Conservation (phyloP, 2,113 vertebrate species). For the Megaptera novaeangliae region DNA sequence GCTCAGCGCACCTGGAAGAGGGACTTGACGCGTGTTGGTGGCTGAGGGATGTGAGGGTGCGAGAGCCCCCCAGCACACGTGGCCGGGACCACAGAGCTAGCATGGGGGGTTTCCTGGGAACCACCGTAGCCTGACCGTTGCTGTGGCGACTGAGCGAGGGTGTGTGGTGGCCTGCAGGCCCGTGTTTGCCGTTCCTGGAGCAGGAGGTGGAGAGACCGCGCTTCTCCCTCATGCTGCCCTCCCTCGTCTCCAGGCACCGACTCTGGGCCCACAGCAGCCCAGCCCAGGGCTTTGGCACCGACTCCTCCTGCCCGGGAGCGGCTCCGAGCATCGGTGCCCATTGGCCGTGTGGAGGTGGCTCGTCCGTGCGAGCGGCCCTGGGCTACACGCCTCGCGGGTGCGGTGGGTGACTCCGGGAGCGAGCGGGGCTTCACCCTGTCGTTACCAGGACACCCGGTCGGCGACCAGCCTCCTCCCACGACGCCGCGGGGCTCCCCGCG, state of each 20-base stretch:
- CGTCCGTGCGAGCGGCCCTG: not conserved
- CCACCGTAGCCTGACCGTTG: no score
- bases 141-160: not conserved
- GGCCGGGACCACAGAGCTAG: not conserved
- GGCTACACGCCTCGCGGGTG: not conserved
- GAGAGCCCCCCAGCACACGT: not conserved
- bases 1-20: not conserved
- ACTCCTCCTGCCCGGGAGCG: no score
- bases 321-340: not conserved
- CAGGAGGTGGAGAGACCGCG: no score
- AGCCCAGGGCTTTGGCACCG: not conserved
- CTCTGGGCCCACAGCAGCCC: no score
- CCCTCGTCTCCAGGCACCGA: not conserved
- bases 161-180: not conserved
- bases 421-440: not conserved
- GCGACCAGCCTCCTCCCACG: not conserved
- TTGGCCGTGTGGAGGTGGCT: not conserved
- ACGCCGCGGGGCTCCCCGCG: not conserved
- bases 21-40: not conserved
- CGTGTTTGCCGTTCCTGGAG: not conserved
- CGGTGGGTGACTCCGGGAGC: not conserved
- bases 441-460: not conserved
- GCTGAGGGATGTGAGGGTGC: not conserved
- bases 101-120: not conserved
- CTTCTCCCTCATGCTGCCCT: not conserved